These are phyloP conservation scores for Syncerus caffer DNA, from an alignment of 2,797 vertebrate genomes.

Conservation along the genomic window DNA sequence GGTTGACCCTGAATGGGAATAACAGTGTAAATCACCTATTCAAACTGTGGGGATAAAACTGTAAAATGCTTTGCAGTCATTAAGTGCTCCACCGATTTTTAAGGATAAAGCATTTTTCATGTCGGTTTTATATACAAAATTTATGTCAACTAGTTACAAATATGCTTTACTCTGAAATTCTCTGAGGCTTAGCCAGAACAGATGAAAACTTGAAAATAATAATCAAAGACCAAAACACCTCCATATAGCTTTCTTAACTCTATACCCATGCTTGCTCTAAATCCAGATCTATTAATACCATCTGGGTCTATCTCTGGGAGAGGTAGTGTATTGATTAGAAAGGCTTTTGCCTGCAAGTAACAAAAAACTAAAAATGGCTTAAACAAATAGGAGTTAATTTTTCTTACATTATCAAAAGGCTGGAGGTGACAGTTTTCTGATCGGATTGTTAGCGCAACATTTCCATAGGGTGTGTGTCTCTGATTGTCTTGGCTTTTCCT, in stretches of 20 bases:
- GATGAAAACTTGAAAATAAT: constrained; percentile 48
- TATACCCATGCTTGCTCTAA: background rate
- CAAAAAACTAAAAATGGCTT: background rate
- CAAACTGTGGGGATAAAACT: background rate
- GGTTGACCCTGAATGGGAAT: constrained; percentile 1
- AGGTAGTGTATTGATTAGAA: background rate
- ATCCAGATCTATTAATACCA: background rate
- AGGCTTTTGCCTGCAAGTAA: background rate
- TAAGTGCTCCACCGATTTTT: constrained; percentile 62
- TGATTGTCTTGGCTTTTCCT: background rate
- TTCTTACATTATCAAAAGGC: background rate
- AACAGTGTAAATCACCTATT: constrained; percentile 47
- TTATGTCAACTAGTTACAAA: constrained; percentile 65
- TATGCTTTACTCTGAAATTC: constrained; percentile 51
- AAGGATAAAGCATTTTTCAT: constrained; percentile 57
- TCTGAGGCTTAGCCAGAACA: constrained; percentile 37
- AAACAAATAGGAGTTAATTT: constrained; percentile 9
- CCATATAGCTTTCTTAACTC: background rate
- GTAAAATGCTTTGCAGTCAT: constrained; percentile 45
- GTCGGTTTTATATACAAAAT: constrained; percentile 67
- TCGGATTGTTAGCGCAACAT: background rate
- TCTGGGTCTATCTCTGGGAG: background rate
- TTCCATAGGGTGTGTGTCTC: background rate
- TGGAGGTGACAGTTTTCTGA: background rate
- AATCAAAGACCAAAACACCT: constrained; percentile 22